Percentiles rank a stretch among this genome's conserved stretches.
phyloP scores from a whole-genome alignment of 2,888 invertebrate species.

The Gasteruption jaculator region DNA sequence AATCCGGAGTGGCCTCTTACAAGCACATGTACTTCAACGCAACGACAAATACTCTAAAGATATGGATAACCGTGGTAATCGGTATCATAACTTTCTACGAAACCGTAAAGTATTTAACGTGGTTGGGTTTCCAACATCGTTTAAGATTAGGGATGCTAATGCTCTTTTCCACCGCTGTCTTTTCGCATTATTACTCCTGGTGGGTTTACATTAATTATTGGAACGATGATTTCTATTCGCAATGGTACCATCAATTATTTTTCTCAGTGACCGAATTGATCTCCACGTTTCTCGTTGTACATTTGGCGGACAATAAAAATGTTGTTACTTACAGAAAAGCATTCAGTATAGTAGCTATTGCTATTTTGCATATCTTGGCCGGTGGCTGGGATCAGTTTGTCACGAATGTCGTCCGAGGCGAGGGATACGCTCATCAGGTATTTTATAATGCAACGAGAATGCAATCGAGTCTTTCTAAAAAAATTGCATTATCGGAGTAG shows the following conservation, averaged over 20 bases:
- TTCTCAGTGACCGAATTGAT: constrained; percentile 59
- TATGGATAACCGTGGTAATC: constrained; percentile 61
- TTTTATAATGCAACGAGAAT: too few relatives aligned
- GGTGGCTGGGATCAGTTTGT: constrained; percentile 65
- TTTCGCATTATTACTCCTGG: constrained; percentile 68
- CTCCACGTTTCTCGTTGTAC: constrained; percentile 59
- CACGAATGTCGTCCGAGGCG: constrained; percentile 60
- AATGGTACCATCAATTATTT: constrained; percentile 68
- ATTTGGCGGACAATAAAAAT: constrained; percentile 56
- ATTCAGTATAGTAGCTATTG: constrained; percentile 59
- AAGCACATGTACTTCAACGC: constrained; percentile 71
- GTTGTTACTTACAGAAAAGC: constrained; percentile 56
- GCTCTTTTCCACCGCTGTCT: constrained; percentile 61
- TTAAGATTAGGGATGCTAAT: constrained; percentile 61
- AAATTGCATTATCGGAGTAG: too few relatives aligned
- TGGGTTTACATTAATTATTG: constrained; percentile 69
- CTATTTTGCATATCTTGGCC: constrained; percentile 60
- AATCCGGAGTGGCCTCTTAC: constrained; percentile 65
- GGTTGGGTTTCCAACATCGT: constrained; percentile 54
- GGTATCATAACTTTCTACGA: constrained; percentile 61
- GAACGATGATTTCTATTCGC: constrained; percentile 67
- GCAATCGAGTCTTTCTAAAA: too few relatives aligned
- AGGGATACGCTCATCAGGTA: constrained; percentile 65
- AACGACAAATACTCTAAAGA: constrained; percentile 62
- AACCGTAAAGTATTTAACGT: constrained; percentile 57